Conservation (phyloP, 2,888 invertebrate species). For the Tenthredo distinguenda region DNA sequence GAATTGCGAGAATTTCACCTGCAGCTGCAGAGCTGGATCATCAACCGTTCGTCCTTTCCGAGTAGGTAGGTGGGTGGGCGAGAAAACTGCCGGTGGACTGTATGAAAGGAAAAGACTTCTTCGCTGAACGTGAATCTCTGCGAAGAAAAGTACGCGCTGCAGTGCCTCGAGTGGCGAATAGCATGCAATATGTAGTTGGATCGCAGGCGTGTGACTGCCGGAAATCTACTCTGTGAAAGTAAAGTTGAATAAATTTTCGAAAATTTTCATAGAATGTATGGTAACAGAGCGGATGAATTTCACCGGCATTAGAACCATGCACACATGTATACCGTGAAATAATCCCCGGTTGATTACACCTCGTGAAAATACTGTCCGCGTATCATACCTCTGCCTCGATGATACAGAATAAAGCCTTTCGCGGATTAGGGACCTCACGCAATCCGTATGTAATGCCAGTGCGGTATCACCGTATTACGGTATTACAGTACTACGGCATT, state of each 20-base stretch:
- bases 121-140: not conserved
- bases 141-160: not conserved
- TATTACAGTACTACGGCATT: not conserved
- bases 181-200: not conserved
- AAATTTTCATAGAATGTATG: not conserved
- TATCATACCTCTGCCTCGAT: conserved; percentile 14
- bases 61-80: not conserved
- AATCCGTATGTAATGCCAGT: conserved; percentile 17
- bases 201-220: not conserved
- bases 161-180: not conserved
- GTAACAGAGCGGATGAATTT: not conserved
- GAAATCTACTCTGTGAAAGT: not conserved
- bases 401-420: conserved; percentile 20
- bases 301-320: not conserved
- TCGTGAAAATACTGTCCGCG: not conserved
- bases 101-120: not conserved
- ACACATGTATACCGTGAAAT: not conserved
- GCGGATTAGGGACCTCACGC: conserved; percentile 29
- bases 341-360: not conserved
- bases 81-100: not conserved
- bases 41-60: not conserved
- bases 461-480: conserved; percentile 15
- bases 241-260: not conserved
- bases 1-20: not conserved
- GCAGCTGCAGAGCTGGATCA: not conserved